phyloP scores from a whole-genome alignment of 92 coral and sea anemone genomes.

The Nematostella vectensis region DNA sequence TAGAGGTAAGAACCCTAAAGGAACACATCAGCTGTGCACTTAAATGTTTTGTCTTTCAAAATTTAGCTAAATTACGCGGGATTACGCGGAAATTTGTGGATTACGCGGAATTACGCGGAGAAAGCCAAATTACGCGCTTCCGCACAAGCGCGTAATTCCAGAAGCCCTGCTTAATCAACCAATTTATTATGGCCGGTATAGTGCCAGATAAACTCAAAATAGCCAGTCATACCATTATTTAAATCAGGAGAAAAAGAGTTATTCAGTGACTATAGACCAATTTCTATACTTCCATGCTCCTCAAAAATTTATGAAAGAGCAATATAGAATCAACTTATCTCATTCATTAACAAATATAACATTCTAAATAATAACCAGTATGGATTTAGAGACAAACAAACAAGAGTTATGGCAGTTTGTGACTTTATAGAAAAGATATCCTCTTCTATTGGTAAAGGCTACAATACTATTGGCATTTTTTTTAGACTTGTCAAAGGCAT shows the following conservation, averaged over 20 bases:
- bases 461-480: constrained; percentile 9
- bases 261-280: constrained; percentile 18
- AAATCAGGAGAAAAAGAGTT: constrained; percentile 16
- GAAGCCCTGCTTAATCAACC: too few relatives aligned
- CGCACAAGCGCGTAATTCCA: too few relatives aligned
- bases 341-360: constrained; percentile 5
- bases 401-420: constrained; percentile 3
- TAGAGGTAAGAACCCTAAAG: too few relatives aligned
- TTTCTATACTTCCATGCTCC: constrained; percentile 20
- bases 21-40: too few relatives aligned
- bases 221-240: constrained; percentile 26
- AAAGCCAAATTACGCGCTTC: too few relatives aligned
- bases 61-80: too few relatives aligned
- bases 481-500: constrained; percentile 13
- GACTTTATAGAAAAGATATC: constrained; percentile 6
- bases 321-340: constrained; percentile 7
- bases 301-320: constrained; percentile 22
- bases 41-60: too few relatives aligned
- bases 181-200: constrained; percentile 28
- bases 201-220: constrained; percentile 27
- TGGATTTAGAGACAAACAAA: constrained; percentile 12
- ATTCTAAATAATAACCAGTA: constrained; percentile 13
- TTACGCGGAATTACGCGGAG: too few relatives aligned
- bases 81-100: too few relatives aligned
- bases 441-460: constrained; percentile 6